A percentile compares a stretch with the other conserved stretches of the same genome.
These are phyloP conservation scores for Harpalus rufipes DNA, from an alignment of 2,888 invertebrate species.

Conservation along the genomic window DNA sequence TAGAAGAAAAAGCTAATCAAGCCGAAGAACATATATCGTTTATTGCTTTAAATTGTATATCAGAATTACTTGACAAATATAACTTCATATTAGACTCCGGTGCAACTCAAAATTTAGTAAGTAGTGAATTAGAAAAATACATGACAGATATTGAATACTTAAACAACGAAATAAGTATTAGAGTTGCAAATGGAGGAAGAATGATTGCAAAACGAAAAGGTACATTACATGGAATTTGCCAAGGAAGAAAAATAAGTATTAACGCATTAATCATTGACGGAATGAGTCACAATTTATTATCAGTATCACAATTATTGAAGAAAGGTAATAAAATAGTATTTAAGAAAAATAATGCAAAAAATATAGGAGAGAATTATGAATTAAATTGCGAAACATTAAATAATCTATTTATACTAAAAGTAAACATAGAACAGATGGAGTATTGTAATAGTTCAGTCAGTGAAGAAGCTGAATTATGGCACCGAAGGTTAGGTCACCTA, in stretches of 20 bases:
- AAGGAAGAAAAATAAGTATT: neutral
- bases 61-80: constrained; percentile 50
- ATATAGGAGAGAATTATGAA: neutral
- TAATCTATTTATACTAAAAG: constrained; percentile 5
- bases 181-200: neutral
- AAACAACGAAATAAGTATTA: neutral
- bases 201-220: neutral
- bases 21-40: neutral
- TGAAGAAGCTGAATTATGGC: neutral
- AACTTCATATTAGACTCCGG: constrained; percentile 65
- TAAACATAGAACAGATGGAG: neutral
- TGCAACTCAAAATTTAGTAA: constrained; percentile 60
- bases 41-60: constrained; percentile 32
- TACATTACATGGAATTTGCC: neutral
- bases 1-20: constrained; percentile 34
- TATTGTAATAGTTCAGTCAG: neutral
- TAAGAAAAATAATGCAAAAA: neutral
- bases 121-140: too few relatives aligned
- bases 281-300: constrained; percentile 1
- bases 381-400: neutral
- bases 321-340: neutral
- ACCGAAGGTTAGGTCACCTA: neutral
- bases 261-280: neutral
- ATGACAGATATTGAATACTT: constrained; percentile 54
- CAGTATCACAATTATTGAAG: neutral